Percentiles rank a stretch among this genome's conserved stretches.
phyloP scores from a whole-genome alignment of 92 coral and sea anemone species.

The Phymanthus crucifer region DNA sequence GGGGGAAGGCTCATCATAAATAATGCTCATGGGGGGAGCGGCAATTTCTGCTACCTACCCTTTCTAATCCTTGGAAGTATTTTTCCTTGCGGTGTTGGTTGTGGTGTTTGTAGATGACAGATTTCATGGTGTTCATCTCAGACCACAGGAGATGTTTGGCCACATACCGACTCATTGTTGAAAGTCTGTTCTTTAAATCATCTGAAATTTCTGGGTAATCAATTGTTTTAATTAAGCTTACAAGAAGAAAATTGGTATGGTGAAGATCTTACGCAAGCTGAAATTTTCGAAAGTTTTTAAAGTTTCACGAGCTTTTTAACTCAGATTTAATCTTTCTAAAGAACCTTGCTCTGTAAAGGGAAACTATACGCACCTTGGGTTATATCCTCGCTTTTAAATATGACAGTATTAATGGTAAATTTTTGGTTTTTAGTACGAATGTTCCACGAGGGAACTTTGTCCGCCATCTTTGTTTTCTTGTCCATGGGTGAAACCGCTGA shows the following conservation, averaged over 20 bases:
- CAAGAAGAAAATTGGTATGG: background rate
- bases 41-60: constrained; percentile 48
- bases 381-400: constrained; percentile 15
- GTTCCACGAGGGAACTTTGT: constrained; percentile 55
- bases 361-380: constrained; percentile 33
- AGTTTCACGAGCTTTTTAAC: background rate
- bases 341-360: background rate
- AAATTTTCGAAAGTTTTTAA: no score
- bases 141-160: constrained; percentile 54
- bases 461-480: constrained; percentile 71
- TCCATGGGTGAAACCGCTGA: constrained; percentile 24
- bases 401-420: background rate
- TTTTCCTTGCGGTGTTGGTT: constrained; percentile 87
- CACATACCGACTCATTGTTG: constrained; percentile 24
- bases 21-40: no score
- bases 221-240: background rate
- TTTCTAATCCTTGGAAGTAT: constrained; percentile 76
- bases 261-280: background rate
- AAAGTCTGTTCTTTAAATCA: constrained; percentile 37
- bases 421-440: constrained; percentile 18
- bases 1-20: background rate
- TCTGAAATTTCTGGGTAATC: constrained; percentile 27
- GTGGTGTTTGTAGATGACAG: constrained; percentile 72
- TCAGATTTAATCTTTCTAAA: background rate
- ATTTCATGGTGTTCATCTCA: constrained; percentile 58